These are phyloP conservation scores for Ochotona curzoniae DNA, from an alignment of 2,113 vertebrate genomes.

Conservation along the genomic window DNA sequence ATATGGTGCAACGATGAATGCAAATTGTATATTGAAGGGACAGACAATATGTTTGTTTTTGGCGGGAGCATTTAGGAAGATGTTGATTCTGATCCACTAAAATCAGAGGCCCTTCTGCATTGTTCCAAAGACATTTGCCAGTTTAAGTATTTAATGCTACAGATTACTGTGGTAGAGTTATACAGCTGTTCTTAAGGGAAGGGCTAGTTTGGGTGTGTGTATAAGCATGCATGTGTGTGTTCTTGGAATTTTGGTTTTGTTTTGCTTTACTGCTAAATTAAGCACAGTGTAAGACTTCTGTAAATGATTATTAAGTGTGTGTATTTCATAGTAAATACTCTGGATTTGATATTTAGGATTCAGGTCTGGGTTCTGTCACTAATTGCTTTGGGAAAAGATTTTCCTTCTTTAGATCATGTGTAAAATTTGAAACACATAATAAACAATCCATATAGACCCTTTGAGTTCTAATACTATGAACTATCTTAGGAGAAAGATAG, in stretches of 20 bases:
- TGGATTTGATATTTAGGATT: constrained; percentile 3
- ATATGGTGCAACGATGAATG: neutral
- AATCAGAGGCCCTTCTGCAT: neutral
- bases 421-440: constrained; percentile 17
- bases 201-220: neutral
- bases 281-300: neutral
- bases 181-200: neutral
- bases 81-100: neutral
- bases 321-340: neutral
- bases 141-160: neutral
- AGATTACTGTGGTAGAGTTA: neutral
- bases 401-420: neutral
- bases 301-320: neutral
- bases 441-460: neutral
- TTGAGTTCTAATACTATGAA: neutral
- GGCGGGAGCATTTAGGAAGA: neutral
- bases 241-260: constrained; percentile 2
- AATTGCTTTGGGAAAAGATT: constrained; percentile 6
- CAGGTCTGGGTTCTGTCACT: constrained; percentile 36
- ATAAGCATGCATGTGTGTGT: neutral
- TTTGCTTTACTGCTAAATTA: neutral
- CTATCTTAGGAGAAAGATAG: neutral
- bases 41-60: neutral
- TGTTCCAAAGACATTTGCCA: neutral
- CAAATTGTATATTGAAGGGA: constrained; percentile 7